A percentile compares a stretch with the other conserved stretches of the same genome.
These are phyloP conservation scores for Drosophila birchii DNA, from an alignment of 2,888 invertebrate genomes.

Conservation along the genomic window DNA sequence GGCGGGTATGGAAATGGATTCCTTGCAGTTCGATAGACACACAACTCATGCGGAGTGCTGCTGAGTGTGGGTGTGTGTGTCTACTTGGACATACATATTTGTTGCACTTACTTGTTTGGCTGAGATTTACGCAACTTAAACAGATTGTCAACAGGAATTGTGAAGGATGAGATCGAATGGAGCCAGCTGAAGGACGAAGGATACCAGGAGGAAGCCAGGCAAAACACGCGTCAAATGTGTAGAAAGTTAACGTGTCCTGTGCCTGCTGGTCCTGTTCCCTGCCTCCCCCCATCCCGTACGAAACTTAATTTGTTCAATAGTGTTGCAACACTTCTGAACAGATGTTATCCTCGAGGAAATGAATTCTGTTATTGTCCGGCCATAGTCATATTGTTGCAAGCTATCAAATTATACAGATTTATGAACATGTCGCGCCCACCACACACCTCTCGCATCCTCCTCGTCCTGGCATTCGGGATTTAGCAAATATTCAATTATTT, in stretches of 20 bases:
- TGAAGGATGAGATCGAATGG: conserved; percentile 2
- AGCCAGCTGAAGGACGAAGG: conserved; percentile 16
- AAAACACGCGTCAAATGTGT: conserved; percentile 51
- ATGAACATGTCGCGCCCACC: conserved; percentile 16
- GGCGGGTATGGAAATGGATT: conserved; percentile 35
- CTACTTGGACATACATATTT: conserved; percentile 17
- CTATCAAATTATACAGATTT: conserved; percentile 30
- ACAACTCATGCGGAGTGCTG: conserved; percentile 50
- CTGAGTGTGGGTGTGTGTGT: conserved; percentile 7
- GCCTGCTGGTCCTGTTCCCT: conserved; percentile 34
- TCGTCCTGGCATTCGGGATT: conserved; percentile 20
- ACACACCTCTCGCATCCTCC: not conserved
- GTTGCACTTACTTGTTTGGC: conserved; percentile 21
- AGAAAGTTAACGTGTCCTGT: conserved; percentile 38
- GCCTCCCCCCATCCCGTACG: conserved; percentile 3
- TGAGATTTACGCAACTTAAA: conserved; percentile 72
- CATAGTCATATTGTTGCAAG: conserved; percentile 40
- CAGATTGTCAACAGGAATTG: conserved; percentile 65
- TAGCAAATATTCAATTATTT: conserved; percentile 59
- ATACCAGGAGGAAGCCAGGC: conserved; percentile 25
- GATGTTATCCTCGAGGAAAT: conserved; percentile 74
- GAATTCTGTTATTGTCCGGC: conserved; percentile 42
- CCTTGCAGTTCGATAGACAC: conserved; percentile 55
- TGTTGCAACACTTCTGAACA: conserved; percentile 63
- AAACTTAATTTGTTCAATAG: conserved; percentile 69